Percentiles rank a stretch among this genome's conserved stretches.
phyloP scores from a whole-genome alignment of 2,888 invertebrate species.

The Iselma pallidipennis region DNA sequence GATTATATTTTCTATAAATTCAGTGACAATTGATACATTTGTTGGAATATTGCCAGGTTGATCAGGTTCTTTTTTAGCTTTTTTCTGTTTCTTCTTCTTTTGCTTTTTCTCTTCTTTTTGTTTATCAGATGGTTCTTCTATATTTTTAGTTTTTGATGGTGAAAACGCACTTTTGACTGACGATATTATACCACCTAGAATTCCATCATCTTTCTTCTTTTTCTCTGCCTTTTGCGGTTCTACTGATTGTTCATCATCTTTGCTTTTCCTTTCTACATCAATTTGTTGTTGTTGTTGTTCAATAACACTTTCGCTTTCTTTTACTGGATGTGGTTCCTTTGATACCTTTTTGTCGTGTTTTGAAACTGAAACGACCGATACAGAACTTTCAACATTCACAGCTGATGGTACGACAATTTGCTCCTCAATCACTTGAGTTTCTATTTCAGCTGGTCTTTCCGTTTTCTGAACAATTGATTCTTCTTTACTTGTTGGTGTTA shows the following conservation, averaged over 20 bases:
- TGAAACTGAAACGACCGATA: background rate
- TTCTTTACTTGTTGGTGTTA: too few relatives aligned
- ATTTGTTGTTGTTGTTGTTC: background rate
- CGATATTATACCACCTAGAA: slow-evolving; percentile 39
- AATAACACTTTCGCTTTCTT: slow-evolving; percentile 2
- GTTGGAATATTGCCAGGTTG: background rate
- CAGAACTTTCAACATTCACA: background rate
- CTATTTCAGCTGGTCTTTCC: too few relatives aligned
- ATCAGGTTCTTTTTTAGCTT: slow-evolving; percentile 9
- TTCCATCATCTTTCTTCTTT: slow-evolving; percentile 20
- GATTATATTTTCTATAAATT: background rate
- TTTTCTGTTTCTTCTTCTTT: slow-evolving; percentile 19
- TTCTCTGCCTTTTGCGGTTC: slow-evolving; percentile 13
- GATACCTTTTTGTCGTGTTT: background rate
- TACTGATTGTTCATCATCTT: slow-evolving; percentile 5
- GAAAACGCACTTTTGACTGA: slow-evolving; percentile 41
- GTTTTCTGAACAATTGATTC: too few relatives aligned
- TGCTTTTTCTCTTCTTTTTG: slow-evolving; percentile 16
- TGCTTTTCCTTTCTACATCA: slow-evolving; percentile 5
- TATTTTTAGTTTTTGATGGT: slow-evolving; percentile 30
- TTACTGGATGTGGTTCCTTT: background rate
- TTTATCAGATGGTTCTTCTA: slow-evolving; percentile 22
- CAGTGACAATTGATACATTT: background rate
- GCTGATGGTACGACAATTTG: too few relatives aligned
- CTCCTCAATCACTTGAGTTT: too few relatives aligned